Evolutionary conservation across 2,888 invertebrate species (phyloP).

Genomic region (Drosophila dives): DNA sequence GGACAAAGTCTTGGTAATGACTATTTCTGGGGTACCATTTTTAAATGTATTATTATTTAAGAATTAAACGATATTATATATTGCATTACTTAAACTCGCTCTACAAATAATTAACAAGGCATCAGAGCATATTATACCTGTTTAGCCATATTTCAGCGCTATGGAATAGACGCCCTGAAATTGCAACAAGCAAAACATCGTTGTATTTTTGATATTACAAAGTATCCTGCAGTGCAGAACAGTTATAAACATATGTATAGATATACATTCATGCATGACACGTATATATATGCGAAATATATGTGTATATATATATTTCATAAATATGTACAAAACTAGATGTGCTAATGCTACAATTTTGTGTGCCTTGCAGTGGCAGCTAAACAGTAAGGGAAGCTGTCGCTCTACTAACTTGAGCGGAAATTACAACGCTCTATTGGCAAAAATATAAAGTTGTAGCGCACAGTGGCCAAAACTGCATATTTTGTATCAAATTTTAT

Average conservation of each 20-base stretch:
- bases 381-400: conserved; percentile 65
- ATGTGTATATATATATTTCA: conserved; percentile 19
- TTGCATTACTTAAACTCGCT: background rate
- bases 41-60: background rate
- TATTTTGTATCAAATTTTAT: background rate
- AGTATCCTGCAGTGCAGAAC: conserved; percentile 60
- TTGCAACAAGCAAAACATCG: conserved; percentile 57
- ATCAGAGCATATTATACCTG: background rate
- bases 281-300: background rate
- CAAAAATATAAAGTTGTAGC: conserved; percentile 72
- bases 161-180: background rate
- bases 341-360: conserved; percentile 71
- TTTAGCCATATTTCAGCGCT: background rate
- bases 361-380: conserved; percentile 65
- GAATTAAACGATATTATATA: background rate
- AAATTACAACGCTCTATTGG: conserved; percentile 82
- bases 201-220: conserved; percentile 62
- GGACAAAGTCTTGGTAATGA: too few species aligned
- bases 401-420: conserved; percentile 73
- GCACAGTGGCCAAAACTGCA: conserved; percentile 19
- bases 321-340: conserved; percentile 31
- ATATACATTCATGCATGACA: conserved; percentile 3
- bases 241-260: conserved; percentile 18
- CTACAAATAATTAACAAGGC: background rate
- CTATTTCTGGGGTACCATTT: too few species aligned